phyloP scores from a whole-genome alignment of 2,797 vertebrate species.

The Rhinella marina region DNA sequence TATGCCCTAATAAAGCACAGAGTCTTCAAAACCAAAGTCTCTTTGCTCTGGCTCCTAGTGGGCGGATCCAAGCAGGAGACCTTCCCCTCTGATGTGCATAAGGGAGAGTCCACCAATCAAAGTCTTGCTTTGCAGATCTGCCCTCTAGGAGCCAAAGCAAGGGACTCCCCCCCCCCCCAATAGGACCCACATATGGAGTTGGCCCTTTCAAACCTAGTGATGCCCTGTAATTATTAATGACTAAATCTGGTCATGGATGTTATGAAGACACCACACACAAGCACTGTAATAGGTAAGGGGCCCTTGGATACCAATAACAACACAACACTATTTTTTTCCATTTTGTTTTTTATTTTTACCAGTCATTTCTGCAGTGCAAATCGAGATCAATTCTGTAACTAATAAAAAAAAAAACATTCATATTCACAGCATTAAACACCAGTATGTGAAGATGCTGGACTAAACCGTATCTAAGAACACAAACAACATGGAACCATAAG shows the following conservation, averaged over 20 bases:
- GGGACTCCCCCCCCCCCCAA: too few species aligned
- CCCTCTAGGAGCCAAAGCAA: too few species aligned
- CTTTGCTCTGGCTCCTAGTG: neutral
- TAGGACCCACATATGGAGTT: too few species aligned
- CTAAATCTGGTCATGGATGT: neutral
- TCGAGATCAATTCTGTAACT: slow-evolving; percentile 42
- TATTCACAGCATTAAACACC: slow-evolving; percentile 50
- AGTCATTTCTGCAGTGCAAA: slow-evolving; percentile 47
- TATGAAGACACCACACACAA: neutral
- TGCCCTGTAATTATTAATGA: neutral
- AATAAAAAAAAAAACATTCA: slow-evolving; percentile 4
- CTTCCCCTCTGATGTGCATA: too few species aligned
- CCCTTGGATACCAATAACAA: neutral
- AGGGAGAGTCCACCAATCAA: too few species aligned
- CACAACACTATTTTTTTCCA: neutral
- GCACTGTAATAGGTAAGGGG: neutral
- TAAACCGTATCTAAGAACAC: neutral
- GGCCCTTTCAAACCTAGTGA: too few species aligned
- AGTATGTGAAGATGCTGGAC: neutral
- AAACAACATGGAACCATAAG: neutral
- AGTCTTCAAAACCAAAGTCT: too few species aligned
- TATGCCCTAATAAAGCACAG: too few species aligned
- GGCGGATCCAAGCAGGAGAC: neutral
- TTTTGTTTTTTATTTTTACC: slow-evolving; percentile 18
- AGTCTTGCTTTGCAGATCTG: too few species aligned